Base-by-base conservation (phyloP, 2,797 vertebrate genomes). In the Phoebastria nigripes region DNA sequence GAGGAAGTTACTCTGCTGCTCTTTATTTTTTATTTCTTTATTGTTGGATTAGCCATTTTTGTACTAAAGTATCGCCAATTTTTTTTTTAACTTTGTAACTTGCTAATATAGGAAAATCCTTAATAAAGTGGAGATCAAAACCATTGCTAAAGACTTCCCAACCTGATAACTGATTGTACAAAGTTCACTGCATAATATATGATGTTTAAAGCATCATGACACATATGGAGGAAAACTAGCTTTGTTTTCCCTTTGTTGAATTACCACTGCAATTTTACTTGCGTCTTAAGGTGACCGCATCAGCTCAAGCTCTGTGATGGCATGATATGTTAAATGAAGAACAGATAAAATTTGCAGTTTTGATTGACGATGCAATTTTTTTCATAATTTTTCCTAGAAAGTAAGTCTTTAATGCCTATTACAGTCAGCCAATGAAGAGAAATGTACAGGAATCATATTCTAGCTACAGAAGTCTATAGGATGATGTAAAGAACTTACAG, bases 221-320 rank as follows among this genome's bases (percentile, higher is more conserved):
- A 31, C 18, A 8, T 1, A 1, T 0, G 12, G 28, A 35, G 24
- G 47, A 63, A 74, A 79, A 28, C 2, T 4, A 35, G 11, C n/a
- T 47, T 56, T 65, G 21, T 5, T 82, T 65, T 77, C 6, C 18
- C 15, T 37, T 52, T 76, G 6, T 29, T 88, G 67, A 69, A 26
- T 41, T 21, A 55, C 33, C 17, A 1, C 24, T 52, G 41, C 22
- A 29, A 8, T 59, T 74, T 81, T 15, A 15, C 5, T n/a, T 11
- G 21, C 39, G 25, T 22, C 41, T 58, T 69, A 37, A 11, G 25
- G 41, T 42, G 39, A 33, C 20, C 22, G 22, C 31, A 56, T 37
- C n/a, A 63, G 25, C 47, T 81, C 33, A n/a, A 54, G 56, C 44
- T 37, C 31, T 76, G 39, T 26, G 58, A 39, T 63, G 19, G 37